Evolutionary conservation across 1,140 invertebrate species (phyloP).

Genomic region (Trypoxylus dichotomus): DNA sequence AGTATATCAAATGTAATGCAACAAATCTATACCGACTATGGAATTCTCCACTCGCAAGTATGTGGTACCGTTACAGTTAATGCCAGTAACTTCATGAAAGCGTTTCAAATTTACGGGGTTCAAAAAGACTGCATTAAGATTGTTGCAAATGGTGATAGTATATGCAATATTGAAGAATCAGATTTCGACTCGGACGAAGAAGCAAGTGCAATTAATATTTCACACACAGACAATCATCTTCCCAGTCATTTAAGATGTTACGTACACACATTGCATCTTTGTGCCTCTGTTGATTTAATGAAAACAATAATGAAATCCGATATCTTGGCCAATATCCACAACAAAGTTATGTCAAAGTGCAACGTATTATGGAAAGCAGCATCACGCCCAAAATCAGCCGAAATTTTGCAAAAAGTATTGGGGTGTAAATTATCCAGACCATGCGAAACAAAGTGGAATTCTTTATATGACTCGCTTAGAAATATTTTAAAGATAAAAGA

Average conservation of each 20-base stretch:
- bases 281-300: not conserved
- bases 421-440: not conserved
- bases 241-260: not conserved
- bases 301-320: not conserved
- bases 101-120: not conserved
- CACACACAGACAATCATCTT: too few species aligned
- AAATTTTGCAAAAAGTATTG: not conserved
- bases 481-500: not conserved
- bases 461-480: not conserved
- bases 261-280: not conserved
- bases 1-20: too few species aligned
- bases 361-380: not conserved
- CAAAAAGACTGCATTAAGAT: not conserved
- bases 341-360: not conserved
- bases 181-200: too few species aligned
- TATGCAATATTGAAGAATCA: not conserved
- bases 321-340: not conserved
- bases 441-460: not conserved
- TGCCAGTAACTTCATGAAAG: not conserved
- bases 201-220: not conserved
- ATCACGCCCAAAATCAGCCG: not conserved
- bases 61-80: not conserved
- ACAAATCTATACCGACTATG: too few species aligned
- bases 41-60: slow-evolving; percentile 41
- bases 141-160: not conserved